Base-by-base conservation (phyloP, 2,888 invertebrate genomes). In the Dicyrtoma fusca region DNA sequence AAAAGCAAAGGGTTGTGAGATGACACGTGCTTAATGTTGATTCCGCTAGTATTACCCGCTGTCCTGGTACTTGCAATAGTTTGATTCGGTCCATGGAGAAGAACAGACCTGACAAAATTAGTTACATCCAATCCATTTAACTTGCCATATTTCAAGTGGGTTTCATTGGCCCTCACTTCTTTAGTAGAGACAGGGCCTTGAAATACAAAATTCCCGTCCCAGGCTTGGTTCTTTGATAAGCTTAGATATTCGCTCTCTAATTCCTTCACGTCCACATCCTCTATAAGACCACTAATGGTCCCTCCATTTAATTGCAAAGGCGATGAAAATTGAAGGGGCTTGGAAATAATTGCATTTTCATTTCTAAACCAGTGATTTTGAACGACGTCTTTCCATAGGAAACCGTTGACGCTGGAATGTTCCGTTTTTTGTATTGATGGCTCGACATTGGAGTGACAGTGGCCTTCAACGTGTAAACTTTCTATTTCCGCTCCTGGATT, bases 111-210 rank as follows among this genome's bases (percentile, higher is more conserved):
- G 1, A 19, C 57, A 57, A 78, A 74, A 13, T 69, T 42, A 0
- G 53, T 8, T 0, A 79, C 21, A 66, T 77, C 21, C 11, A 74
- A 62, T 1, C 71, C 74, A 44, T 79, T 79, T 21, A 77, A 69
- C 6, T 45, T 45, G 0, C 73, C 73, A 51, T 66, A 71, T 21
- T 71, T 59, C 5, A 74, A 42, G 0, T 71, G 13, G 0, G 57
- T 69, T 1, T 72, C 4, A 1, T 72, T 25, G 6, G 64, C 57
- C 4, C 76, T n/a, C 0, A 26, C 25, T 19, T 71, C 25, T 1
- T 69, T 17, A 0, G 62, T 25, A 11, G 63, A 49, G 14, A 65
- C 65, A 13, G 57, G 63, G 3, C 53, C 23, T 19, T 70, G 55
- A 4, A 78, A 68, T 0, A 21, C 51, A 1, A 78, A 74, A 1